Base-by-base conservation (phyloP, 2,797 vertebrate species). In the Muraenolepis orangiensis region DNA sequence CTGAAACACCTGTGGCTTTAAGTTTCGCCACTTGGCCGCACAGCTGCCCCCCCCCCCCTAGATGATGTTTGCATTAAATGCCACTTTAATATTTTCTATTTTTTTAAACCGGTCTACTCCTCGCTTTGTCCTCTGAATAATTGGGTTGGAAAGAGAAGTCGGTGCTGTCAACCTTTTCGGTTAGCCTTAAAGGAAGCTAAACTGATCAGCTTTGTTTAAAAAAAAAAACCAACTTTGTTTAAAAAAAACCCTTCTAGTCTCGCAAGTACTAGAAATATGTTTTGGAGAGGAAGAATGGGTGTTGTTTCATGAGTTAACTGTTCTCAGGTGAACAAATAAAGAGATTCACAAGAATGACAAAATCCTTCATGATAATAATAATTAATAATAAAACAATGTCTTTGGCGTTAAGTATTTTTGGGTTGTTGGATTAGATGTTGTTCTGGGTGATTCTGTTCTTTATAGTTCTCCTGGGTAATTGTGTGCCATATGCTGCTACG, bases 401-500 rank as follows among this genome's bases (percentile, higher is more conserved):
- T 66, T 66, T 28, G 64, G 64, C 13, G 12, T 11, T 66, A 16
- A 66, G 46, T 40, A 14, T 61, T 61, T 26, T 69, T 32, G 64
- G 64, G 64, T n/a, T n/a, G 46, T 57, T 57, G 46, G 8, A n/a
- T 57, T 1, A 6, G 18, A 8, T 57, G n/a, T 57, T 6, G 46
- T 20, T 57, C 46, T 32, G 31, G 31, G 42, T 34, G 13, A 12
- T 68, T 23, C 13, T 32, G 16, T n/a, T 38, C 31, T 29, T 57
- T 61, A 8, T 20, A 40, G 32, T 20, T 40, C 31, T 3, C 46
- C 29, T 73, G 28, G 61, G 29, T 18, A 61, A 61, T 16, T 10
- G 28, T 36, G 72, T 72, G 73, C 64, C 73, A 74, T 68, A 68
- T 72, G 72, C 72, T 71, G 72, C 72, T 71, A 71, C 51, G 51